Evolutionary conservation across 2,888 invertebrate genomes (phyloP), one percentile per base, ranked within the genome.

Genomic region (Euplexia lucipara): DNA sequence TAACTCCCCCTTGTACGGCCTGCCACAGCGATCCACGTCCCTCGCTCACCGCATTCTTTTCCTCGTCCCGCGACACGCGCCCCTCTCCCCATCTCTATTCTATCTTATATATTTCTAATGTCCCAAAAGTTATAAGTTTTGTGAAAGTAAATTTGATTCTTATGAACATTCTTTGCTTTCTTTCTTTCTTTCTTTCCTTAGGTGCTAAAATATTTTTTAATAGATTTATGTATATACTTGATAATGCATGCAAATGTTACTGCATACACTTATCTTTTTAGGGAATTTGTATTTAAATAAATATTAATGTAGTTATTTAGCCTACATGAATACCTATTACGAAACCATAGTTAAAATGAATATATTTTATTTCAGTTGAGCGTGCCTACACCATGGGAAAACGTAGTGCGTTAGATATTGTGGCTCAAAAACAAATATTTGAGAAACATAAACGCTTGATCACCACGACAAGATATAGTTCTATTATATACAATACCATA

Each of bases 241-340:
- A 63, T 63, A 63, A 63, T 56, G 57, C 56, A 63, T 63, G 62
- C 62, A 63, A 63, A 63, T 61, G 61, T 61, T 61, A 61, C 61
- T 61, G 61, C 61, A 61, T 61, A 61, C 61, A 61, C 61, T 61
- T 61, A 61, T 61, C 53, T 61, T 61, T 61, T 61, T 61, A 61
- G 61, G 53, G 61, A 61, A 61, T 61, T 61, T 61, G 61, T 61
- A 61, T 61, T 61, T 61, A 63, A 63, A 63, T 63, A 62, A 56
- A 62, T 62, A 62, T 62, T 62, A 62, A 62, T 62, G 54, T 62
- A 62, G 62, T 62, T 62, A 62, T 62, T 62, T 62, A 62, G 62
- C 62, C 62, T 62, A 62, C 62, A 62, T 62, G 62, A 62, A 62
- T 62, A 62, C 62, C 62, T 60, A 60, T 60, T 60, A 60, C 60